Evolutionary conservation across 2,113 vertebrate genomes (phyloP), one percentile per base, ranked within the genome.

Genomic region (Etia nguti): DNA sequence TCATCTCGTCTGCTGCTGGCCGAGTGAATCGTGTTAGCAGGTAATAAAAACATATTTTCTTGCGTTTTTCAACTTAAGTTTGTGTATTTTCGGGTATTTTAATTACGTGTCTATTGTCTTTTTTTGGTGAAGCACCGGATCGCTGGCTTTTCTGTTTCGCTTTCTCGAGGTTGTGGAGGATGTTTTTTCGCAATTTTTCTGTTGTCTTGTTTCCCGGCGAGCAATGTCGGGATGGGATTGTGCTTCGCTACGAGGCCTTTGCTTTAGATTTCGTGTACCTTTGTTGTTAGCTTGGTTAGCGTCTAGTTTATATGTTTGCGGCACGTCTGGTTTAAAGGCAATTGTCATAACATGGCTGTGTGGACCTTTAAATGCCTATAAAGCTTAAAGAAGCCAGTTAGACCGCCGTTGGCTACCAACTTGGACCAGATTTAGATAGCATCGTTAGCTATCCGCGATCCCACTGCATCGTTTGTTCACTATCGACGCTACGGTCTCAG

Each of bases 1-100:
- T 94, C 91, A 94, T 89, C 91, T 79, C 92, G 93, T 96, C 95
- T 97, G 90, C 96, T 95, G 94, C 95, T 95, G 95, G 94, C 93
- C 87, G 96, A 94, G 93, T 87, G 95, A 95, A 96, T 95, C 95
- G 95, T 95, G 95, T 96, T 96, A 96, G 96, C 95, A 97, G 96
- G 96, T 96, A 96, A 96, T 92, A 92, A 94, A 94, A 91, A 93
- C 92, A 92, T 31, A 77, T 89, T 85, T 91, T 62, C 29, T 16
- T 16, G 13, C 6, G 16, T n/a, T 81, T 81, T 11, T 82, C 36
- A 83, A 60, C n/a, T 85, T 84, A 12, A 6, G 0, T n/a, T 24
- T 60, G 4, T 38, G 18, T 70, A 24, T 83, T 52, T 41, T 26
- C 10, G 1, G 18, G 31, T 22, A 3, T 57, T 54, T 34, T 20